Evolutionary conservation across 1,140 invertebrate species (phyloP), one percentile per base, ranked within the genome.

Genomic region (Acarapis woodi): DNA sequence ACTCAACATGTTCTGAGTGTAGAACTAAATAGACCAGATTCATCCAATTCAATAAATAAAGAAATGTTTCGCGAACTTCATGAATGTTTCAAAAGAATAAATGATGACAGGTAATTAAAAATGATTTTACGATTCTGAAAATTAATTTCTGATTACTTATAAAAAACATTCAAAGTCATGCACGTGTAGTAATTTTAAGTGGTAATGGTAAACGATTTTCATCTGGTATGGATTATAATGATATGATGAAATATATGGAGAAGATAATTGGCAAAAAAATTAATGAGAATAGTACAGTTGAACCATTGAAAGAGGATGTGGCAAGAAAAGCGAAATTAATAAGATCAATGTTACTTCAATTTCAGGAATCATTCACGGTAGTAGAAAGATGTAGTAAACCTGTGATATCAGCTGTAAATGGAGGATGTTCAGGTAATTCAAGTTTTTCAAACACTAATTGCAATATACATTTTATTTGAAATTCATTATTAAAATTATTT

Each of bases 331-430:
- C 68, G 4, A 67, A 69, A 50, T 44, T 65, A 21, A 39, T 87
- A 4, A 57, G 66, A n/a, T 56, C 62, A 29, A 51, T 59, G 4
- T 72, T 94, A 34, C 58, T 55, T 45, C 40, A 52, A 3, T 80
- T 69, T 50, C 78, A 90, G 62, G 62, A 75, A 39, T 64, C 67
- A 16, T 70, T 90, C 42, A 64, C 64, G 19, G 57, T 70, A 1
- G 54, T 90, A 34, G 82, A 90, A 60, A 66, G 67, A 67, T 78
- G 73, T 46, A 52, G 56, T 10, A 96, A 94, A 54, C 88, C 87
- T 8, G 73, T 94, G 0, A 71, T 96, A 43, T 63, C 67, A 25
- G 78, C 82, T 0, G 54, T 87, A 15, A 82, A 94, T 59, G 66
- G 61, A 45, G 75, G 69, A 0, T 94, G 87, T 52, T n/a, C n/a